These are phyloP conservation scores for Leptinotarsa haldemani DNA, from an alignment of 2,888 invertebrate species.

Conservation along the genomic window DNA sequence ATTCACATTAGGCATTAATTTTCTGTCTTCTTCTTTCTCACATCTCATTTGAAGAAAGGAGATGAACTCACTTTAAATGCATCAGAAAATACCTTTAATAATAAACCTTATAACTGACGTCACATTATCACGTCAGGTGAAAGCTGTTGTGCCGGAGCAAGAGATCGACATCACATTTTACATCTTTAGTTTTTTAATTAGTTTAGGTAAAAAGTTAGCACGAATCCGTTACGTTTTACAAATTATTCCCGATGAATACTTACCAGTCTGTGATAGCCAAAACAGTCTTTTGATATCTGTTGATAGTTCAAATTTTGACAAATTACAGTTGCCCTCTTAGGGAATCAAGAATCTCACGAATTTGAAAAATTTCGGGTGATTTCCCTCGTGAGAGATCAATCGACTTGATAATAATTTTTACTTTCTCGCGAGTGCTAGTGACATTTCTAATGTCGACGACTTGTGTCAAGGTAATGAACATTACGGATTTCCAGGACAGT, in stretches of 20 bases:
- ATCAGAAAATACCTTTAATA: background rate
- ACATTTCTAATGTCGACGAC: conserved; percentile 31
- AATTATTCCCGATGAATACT: conserved; percentile 24
- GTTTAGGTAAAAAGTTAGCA: conserved; percentile 30
- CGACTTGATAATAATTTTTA: background rate
- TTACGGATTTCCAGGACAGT: conserved; percentile 20
- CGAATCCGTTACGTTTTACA: conserved; percentile 19
- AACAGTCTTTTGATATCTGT: conserved; percentile 18
- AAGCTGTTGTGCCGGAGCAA: conserved; percentile 53
- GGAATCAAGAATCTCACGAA: conserved; percentile 6
- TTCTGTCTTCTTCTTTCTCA: background rate
- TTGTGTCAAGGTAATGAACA: conserved; percentile 28
- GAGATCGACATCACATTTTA: conserved; percentile 38
- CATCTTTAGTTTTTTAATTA: conserved; percentile 36
- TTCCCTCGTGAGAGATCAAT: background rate
- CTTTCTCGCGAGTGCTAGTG: conserved; percentile 17
- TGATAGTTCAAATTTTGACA: conserved; percentile 43
- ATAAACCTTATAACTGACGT: conserved; percentile 50
- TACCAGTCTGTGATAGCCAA: conserved; percentile 1
- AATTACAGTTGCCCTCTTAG: conserved; percentile 42
- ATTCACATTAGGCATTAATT: background rate
- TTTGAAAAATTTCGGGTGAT: conserved; percentile 12
- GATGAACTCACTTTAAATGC: background rate
- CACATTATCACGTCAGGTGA: conserved; percentile 51
- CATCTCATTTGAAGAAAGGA: background rate